Percentiles rank a stretch among this genome's conserved stretches.
phyloP scores from a whole-genome alignment of 2,797 vertebrate species.

The Rhynchotus rufescens region DNA sequence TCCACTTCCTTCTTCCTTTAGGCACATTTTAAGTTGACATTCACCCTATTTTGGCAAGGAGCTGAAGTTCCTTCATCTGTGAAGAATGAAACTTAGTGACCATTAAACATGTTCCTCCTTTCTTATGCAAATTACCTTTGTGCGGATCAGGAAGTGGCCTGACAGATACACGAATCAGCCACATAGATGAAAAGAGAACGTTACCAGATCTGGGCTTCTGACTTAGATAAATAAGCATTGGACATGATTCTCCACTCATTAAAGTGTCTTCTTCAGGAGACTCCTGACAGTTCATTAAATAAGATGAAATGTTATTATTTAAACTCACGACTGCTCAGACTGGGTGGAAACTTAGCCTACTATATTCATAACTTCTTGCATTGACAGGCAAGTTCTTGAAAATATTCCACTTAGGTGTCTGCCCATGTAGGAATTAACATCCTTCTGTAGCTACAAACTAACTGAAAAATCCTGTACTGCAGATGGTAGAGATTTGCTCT shows the following conservation, averaged over 20 bases:
- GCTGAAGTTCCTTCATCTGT: conserved; percentile 9
- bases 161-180: conserved; percentile 30
- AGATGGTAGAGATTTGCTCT: background rate
- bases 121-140: conserved; percentile 46
- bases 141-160: conserved; percentile 36
- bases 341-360: conserved; percentile 38
- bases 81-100: conserved; percentile 9
- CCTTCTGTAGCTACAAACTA: background rate
- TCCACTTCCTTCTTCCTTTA: background rate
- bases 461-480: background rate
- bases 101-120: conserved; percentile 34
- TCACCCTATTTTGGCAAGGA: background rate
- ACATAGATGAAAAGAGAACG: conserved; percentile 18
- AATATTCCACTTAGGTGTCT: conserved; percentile 1
- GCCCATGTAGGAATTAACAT: background rate
- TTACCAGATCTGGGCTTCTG: conserved; percentile 55
- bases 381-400: conserved; percentile 35
- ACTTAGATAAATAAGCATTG: conserved; percentile 73
- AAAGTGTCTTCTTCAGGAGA: conserved; percentile 65
- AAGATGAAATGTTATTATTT: conserved; percentile 71
- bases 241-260: conserved; percentile 61
- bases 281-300: conserved; percentile 71
- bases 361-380: conserved; percentile 29
- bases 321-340: conserved; percentile 49
- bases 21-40: background rate